Evolutionary conservation across 2,113 vertebrate species (phyloP).

Genomic region (Eleginops maclovinus): DNA sequence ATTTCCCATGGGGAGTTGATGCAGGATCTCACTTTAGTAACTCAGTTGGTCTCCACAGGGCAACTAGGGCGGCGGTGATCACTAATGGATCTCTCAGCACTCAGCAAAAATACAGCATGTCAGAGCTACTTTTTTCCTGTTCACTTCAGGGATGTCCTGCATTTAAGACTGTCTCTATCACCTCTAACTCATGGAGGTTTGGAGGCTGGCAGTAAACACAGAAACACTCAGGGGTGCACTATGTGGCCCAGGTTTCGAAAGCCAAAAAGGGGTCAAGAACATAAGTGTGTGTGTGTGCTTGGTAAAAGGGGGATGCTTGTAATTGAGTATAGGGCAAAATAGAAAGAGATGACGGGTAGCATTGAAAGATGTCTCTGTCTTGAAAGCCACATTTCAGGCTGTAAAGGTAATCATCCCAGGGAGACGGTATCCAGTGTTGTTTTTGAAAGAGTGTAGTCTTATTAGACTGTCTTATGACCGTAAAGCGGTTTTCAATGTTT

Average conservation of each 20-base stretch:
- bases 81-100: conserved; percentile 46
- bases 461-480: conserved; percentile 38
- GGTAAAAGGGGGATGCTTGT: background rate
- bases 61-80: background rate
- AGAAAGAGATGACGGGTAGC: conserved; percentile 17
- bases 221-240: conserved; percentile 15
- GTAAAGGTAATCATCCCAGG: conserved; percentile 64
- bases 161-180: conserved; percentile 42
- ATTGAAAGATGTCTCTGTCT: conserved; percentile 45
- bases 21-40: conserved; percentile 28
- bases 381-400: conserved; percentile 58
- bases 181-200: conserved; percentile 29
- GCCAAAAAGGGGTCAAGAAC: conserved; percentile 21
- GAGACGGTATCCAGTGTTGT: conserved; percentile 60
- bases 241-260: conserved; percentile 16
- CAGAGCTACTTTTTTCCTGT: conserved; percentile 21
- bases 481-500: conserved; percentile 67
- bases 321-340: conserved; percentile 22
- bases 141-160: conserved; percentile 22
- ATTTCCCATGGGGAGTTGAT: conserved; percentile 38
- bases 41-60: conserved; percentile 17
- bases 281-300: conserved; percentile 11
- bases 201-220: conserved; percentile 27
- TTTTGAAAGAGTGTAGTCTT: conserved; percentile 54
- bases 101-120: conserved; percentile 35